phyloP scores from a whole-genome alignment of 2,797 vertebrate species.

The Myripristis jacobus region DNA sequence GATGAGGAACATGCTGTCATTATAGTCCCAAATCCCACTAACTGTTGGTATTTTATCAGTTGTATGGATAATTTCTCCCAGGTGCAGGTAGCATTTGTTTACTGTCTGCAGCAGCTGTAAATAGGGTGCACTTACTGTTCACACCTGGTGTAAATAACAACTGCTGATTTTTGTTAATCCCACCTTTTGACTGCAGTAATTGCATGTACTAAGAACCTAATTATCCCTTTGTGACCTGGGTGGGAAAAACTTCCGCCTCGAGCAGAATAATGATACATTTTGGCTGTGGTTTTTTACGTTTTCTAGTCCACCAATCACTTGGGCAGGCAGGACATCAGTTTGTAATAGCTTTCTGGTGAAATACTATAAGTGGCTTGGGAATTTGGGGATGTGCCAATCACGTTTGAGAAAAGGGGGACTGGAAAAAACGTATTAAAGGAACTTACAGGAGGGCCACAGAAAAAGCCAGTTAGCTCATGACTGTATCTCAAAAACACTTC shows the following conservation, averaged over 20 bases:
- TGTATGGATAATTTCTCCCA: slow-evolving; percentile 25
- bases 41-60: background rate
- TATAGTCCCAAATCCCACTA: background rate
- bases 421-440: background rate
- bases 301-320: slow-evolving; percentile 5
- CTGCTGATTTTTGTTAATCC: slow-evolving; percentile 55
- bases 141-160: slow-evolving; percentile 59
- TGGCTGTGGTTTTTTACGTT: slow-evolving; percentile 19
- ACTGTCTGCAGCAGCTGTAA: slow-evolving; percentile 32
- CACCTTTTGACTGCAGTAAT: slow-evolving; percentile 38
- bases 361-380: background rate
- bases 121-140: slow-evolving; percentile 24
- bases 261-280: slow-evolving; percentile 13
- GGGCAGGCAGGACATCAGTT: background rate
- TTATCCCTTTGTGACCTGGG: slow-evolving; percentile 40
- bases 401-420: background rate
- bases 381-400: background rate
- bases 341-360: background rate
- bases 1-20: background rate
- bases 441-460: background rate
- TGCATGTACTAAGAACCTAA: slow-evolving; percentile 52
- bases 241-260: slow-evolving; percentile 17
- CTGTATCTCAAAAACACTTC: background rate
- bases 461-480: background rate
- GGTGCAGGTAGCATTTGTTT: slow-evolving; percentile 8